A percentile compares a stretch with the other conserved stretches of the same genome.
Conservation (phyloP, 1,140 invertebrate species). For the Nephila pilipes region DNA sequence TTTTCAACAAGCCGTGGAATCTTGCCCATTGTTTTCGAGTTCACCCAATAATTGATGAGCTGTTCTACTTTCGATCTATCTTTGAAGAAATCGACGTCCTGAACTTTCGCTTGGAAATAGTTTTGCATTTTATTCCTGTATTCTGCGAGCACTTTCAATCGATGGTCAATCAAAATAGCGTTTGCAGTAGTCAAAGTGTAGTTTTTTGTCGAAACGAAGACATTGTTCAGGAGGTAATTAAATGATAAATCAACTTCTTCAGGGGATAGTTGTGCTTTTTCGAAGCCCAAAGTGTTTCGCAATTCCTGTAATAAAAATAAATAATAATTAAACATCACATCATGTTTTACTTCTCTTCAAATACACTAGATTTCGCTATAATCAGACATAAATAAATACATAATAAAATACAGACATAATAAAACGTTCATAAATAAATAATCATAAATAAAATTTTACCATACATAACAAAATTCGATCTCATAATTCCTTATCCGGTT, state of each 20-base stretch:
- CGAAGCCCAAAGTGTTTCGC: neutral
- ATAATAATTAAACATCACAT: no score
- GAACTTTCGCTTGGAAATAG: neutral
- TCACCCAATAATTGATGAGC: constrained; percentile 78
- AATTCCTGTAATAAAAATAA: neutral
- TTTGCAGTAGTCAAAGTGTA: constrained; percentile 12
- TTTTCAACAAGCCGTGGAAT: constrained; percentile 78
- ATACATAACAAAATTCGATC: no score
- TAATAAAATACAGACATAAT: no score
- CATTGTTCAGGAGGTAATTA: neutral
- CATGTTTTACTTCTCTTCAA: no score
- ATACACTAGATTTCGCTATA: no score
- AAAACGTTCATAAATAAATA: no score
- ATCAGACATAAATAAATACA: no score
- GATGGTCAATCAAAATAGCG: neutral
- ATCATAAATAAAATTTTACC: no score
- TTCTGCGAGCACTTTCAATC: neutral
- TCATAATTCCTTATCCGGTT: no score
- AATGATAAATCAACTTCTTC: neutral
- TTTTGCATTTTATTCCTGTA: neutral
- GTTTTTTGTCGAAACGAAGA: neutral
- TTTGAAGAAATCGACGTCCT: constrained; percentile 58
- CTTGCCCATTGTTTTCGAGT: constrained; percentile 78
- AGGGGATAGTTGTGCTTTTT: neutral
- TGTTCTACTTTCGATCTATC: neutral